Evolutionary conservation across 2,113 vertebrate species (phyloP), one percentile per base, ranked within the genome.

Genomic region (Columba livia): DNA sequence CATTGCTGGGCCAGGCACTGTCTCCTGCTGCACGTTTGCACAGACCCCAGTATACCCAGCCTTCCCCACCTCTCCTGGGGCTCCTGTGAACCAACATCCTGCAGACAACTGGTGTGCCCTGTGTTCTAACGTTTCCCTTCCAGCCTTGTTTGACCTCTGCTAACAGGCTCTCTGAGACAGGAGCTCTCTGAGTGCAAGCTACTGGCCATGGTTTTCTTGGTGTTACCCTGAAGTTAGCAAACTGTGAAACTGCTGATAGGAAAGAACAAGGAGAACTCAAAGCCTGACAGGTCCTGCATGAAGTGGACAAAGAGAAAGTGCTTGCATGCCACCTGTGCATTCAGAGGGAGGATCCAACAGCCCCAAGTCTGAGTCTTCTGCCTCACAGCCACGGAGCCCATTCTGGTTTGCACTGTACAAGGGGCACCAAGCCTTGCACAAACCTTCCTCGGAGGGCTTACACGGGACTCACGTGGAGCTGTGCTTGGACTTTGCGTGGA

Each of bases 401-500:
- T 16, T 0, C 4, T 6, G 25, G 11, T 4, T 32, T 31, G 44
- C 40, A 6, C 29, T 20, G 2, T 3, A 6, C 7, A 0, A 19
- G 34, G 51, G 70, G 4, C 73, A 6, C 15, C 44, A 1, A 75
- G 48, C 12, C 38, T 3, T 7, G 34, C 65, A 23, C 1, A 2
- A 36, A 1, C 16, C 29, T 15, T 34, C 53, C 31, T 34, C 2
- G 1, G 2, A 8, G 38, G 25, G 32, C 34, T 10, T 8, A 3
- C 1, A 25, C 0, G 4, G 74, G 3, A 1, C 5, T 0, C 0
- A 2, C 15, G 1, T 0, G 7, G 65, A 8, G 34, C 66, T 1
- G 0, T 2, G 44, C 78, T 11, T 1, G 3, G 65, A 0, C 53
- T 3, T 1, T 1, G 62, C 0, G 0, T 2, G 51, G 18, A 78